These are phyloP conservation scores for Tiliacea citrago DNA, from an alignment of 2,888 invertebrate species.

Conservation along the genomic window DNA sequence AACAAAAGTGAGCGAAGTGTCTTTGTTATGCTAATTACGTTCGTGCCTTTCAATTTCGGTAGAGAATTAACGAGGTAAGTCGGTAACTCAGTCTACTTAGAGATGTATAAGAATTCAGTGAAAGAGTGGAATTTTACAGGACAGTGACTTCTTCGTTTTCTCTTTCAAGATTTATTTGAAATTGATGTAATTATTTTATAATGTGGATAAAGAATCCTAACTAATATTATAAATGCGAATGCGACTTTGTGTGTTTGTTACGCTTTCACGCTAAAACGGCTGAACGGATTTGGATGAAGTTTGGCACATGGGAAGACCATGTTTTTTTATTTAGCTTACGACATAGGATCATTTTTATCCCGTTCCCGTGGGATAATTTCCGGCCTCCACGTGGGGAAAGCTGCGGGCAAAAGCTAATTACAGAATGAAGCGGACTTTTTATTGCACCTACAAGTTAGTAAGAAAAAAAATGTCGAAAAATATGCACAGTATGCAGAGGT, in stretches of 20 bases:
- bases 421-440: neutral
- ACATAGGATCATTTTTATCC: no score
- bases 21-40: constrained; percentile 78
- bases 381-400: no score
- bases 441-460: neutral
- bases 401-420: no score
- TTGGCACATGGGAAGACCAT: no score
- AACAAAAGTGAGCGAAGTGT: constrained; percentile 68
- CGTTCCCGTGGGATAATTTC: no score
- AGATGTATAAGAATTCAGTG: constrained; percentile 29
- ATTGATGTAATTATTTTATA: constrained; percentile 1
- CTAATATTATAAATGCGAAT: no score
- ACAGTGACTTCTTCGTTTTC: constrained; percentile 45
- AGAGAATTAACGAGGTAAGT: constrained; percentile 73
- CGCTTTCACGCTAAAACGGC: no score
- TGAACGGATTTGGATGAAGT: no score
- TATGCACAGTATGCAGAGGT: neutral
- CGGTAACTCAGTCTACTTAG: constrained; percentile 58
- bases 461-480: neutral
- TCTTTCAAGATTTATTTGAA: constrained; percentile 20
- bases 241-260: no score
- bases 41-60: constrained; percentile 78
- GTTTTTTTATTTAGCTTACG: no score
- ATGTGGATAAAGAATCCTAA: neutral
- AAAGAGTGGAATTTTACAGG: constrained; percentile 51